Evolutionary conservation across 23 tunicate genomes (phyloP).

Genomic region (Botrylloides violaceus): DNA sequence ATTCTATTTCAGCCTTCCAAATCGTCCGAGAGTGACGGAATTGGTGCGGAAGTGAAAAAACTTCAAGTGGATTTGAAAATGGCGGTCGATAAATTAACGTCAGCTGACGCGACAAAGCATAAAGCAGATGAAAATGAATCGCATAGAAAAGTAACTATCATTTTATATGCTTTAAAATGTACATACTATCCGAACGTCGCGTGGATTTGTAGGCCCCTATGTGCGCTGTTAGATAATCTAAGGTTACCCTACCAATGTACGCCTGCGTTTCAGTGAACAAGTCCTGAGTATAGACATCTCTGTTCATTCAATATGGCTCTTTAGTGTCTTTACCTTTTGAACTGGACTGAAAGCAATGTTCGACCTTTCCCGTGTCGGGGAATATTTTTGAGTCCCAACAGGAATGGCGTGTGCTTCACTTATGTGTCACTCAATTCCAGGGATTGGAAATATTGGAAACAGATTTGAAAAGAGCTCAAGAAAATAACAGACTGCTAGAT

Average conservation of each 20-base stretch:
- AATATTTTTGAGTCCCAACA: neutral
- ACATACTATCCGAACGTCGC: no score
- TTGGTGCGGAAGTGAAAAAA: slow-evolving; percentile 40
- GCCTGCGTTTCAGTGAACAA: no score
- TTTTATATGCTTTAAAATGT: no score
- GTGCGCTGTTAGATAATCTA: no score
- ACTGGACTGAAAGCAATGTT: no score
- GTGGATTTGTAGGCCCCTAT: no score
- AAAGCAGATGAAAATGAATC: slow-evolving; percentile 25
- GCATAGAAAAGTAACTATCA: slow-evolving; percentile 6
- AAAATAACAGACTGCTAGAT: slow-evolving; percentile 47
- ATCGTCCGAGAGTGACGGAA: slow-evolving; percentile 14
- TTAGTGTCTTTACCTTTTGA: no score
- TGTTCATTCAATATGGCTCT: no score
- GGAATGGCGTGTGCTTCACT: neutral
- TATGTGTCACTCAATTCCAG: slow-evolving; percentile 14
- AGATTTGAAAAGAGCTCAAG: slow-evolving; percentile 19
- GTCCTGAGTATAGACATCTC: no score
- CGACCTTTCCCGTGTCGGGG: no score
- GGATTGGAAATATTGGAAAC: slow-evolving; percentile 14
- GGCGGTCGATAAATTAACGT: slow-evolving; percentile 8
- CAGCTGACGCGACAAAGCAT: slow-evolving; percentile 8
- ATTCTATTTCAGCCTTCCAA: slow-evolving; percentile 65
- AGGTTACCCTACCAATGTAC: no score
- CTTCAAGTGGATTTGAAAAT: slow-evolving; percentile 32